Evolutionary conservation across 2,888 invertebrate genomes (phyloP).

Genomic region (Periphyllus acericola): DNA sequence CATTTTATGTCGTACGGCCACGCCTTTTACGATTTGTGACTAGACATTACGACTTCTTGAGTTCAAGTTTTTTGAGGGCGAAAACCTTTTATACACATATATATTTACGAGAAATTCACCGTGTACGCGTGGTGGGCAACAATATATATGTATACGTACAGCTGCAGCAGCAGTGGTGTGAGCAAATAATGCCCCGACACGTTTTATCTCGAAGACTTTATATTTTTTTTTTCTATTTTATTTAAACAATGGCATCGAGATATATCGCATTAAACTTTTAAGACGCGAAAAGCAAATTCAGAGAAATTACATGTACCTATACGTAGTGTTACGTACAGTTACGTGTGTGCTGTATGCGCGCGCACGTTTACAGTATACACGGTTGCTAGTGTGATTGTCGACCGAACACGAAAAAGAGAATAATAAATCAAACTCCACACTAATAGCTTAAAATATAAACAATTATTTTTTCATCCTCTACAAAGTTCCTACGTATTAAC

Average conservation of each 20-base stretch:
- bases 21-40: conserved; percentile 47
- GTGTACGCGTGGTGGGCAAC: not conserved
- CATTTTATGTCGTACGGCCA: conserved; percentile 34
- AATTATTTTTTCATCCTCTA: not conserved
- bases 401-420: not conserved
- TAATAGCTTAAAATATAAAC: not conserved
- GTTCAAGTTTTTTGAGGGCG: conserved; percentile 25
- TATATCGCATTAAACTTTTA: conserved; percentile 4
- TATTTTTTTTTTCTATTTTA: not conserved
- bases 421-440: not conserved
- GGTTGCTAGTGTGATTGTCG: not conserved
- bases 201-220: not conserved
- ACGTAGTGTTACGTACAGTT: not conserved
- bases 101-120: conserved; percentile 14
- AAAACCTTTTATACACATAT: conserved; percentile 13
- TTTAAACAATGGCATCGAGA: not conserved
- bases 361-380: not conserved
- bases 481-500: too few relatives aligned
- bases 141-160: not conserved
- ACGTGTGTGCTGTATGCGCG: not conserved
- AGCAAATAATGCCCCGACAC: conserved; percentile 35
- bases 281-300: not conserved
- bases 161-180: not conserved
- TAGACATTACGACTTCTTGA: conserved; percentile 28
- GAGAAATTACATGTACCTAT: not conserved